These are phyloP conservation scores for Schizaphis graminum DNA, from an alignment of 2,888 invertebrate genomes.

Conservation along the genomic window DNA sequence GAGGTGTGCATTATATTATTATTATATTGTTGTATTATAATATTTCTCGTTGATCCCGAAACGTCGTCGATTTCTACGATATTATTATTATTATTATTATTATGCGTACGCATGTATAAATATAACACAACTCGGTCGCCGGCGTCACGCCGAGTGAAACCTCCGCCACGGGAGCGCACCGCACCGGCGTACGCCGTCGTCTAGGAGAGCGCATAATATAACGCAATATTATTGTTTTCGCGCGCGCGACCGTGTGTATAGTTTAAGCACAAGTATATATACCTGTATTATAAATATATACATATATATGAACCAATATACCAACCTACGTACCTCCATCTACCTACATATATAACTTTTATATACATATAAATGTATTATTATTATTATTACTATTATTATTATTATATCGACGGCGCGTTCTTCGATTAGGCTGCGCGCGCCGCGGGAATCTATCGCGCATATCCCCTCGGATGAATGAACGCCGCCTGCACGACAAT, in stretches of 20 bases:
- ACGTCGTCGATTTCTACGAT: constrained; percentile 52
- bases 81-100: constrained; percentile 28
- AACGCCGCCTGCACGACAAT: constrained; percentile 26
- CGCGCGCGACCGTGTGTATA: constrained; percentile 16
- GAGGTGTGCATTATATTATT: constrained; percentile 34
- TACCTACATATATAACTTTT: background rate
- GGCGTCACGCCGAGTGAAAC: constrained; percentile 64
- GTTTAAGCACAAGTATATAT: background rate
- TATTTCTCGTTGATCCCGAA: constrained; percentile 50
- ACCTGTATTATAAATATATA: background rate
- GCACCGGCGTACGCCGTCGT: background rate
- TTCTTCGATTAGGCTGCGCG: background rate
- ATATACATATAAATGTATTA: background rate
- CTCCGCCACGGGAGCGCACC: constrained; percentile 24
- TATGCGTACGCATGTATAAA: background rate
- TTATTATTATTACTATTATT: background rate
- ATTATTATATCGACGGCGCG: background rate
- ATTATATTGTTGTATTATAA: constrained; percentile 27
- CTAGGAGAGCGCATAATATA: background rate
- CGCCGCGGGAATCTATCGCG: constrained; percentile 46
- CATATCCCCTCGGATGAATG: background rate
- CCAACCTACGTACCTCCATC: background rate
- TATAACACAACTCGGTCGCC: constrained; percentile 17
- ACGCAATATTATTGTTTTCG: constrained; percentile 35
- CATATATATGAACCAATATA: background rate